Evolutionary conservation across 2,888 invertebrate species (phyloP), one percentile per base, ranked within the genome.

Genomic region (Agrochola lychnidis): DNA sequence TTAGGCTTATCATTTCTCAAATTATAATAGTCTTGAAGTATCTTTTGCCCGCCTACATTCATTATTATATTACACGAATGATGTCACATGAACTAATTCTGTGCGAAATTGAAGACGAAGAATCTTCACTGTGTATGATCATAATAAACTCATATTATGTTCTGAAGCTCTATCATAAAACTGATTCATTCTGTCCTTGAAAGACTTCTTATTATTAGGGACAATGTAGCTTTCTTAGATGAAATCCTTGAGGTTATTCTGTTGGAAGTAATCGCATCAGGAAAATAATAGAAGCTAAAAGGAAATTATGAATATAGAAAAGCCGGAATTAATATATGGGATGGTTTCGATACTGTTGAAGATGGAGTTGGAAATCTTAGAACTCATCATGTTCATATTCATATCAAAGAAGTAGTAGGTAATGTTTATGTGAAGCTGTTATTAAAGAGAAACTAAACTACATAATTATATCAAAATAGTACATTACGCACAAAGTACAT

Each of bases 61-160:
- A 76, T 85, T 78, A 78, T 68, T 64, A 64, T 74, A 76, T 77
- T 70, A 81, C 71, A 7, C 45, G 70, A 63, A 72, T 85, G 85
- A 85, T 85, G 81, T 85, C 85, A 85, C 57, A 22, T 70, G 67
- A 76, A 72, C 83, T 76, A 81, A 85, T 81, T 81, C 61, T 16
- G 56, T 66, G 81, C 83, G 61, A 83, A 81, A 81, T 72, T 81
- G 69, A 59, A 74, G 69, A 72, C 45, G 56, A n/a, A 51, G 56
- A 73, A 66, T 71, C 36, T 36, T 59, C 36, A 62, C 63, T 78
- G 51, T 78, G n/a, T 72, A 61, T 45, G 48, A 70, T 64, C 30
- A 62, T 30, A 79, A 81, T 74, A 68, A 66, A 64, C 56, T 74
- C 67, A 42, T 48, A 73, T 68, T 71, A 71, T 51, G 12, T 63